These are phyloP conservation scores for Diplosoma virens DNA, from an alignment of 23 tunicate genomes.

Conservation along the genomic window DNA sequence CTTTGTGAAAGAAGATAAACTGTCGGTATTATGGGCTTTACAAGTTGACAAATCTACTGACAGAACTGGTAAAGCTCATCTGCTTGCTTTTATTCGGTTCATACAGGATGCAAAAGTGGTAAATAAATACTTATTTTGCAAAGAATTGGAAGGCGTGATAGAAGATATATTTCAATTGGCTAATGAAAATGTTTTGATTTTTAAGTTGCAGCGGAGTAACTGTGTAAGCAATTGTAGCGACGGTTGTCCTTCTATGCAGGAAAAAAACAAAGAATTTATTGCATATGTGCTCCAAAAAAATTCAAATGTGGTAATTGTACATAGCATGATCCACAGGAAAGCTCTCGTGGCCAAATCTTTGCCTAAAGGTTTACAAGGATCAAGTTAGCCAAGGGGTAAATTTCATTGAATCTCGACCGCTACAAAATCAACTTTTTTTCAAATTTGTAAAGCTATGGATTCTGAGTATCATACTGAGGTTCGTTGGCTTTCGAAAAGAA, in stretches of 20 bases:
- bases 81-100: too few relatives aligned
- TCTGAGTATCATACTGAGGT: constrained; percentile 39
- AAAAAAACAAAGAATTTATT: constrained; percentile 29
- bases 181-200: constrained; percentile 27
- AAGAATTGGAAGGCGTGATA: constrained; percentile 27
- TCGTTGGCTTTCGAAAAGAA: constrained; percentile 40
- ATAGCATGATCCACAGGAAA: constrained; percentile 41
- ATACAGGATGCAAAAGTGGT: constrained; percentile 23
- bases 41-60: constrained; percentile 64
- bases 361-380: constrained; percentile 19
- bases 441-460: constrained; percentile 46
- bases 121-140: constrained; percentile 56
- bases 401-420: constrained; percentile 41
- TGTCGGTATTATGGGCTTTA: constrained; percentile 29
- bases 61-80: constrained; percentile 47
- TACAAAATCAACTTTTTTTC: constrained; percentile 35
- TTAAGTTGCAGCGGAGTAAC: constrained; percentile 24
- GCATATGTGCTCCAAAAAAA: constrained; percentile 29
- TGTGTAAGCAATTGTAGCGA: constrained; percentile 44
- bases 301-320: constrained; percentile 31
- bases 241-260: constrained; percentile 31
- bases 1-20: constrained; percentile 19
- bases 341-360: constrained; percentile 32
- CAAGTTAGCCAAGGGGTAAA: constrained; percentile 29
- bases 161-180: constrained; percentile 48